Conservation (phyloP, 2,888 invertebrate genomes). For the Torymus texanus region DNA sequence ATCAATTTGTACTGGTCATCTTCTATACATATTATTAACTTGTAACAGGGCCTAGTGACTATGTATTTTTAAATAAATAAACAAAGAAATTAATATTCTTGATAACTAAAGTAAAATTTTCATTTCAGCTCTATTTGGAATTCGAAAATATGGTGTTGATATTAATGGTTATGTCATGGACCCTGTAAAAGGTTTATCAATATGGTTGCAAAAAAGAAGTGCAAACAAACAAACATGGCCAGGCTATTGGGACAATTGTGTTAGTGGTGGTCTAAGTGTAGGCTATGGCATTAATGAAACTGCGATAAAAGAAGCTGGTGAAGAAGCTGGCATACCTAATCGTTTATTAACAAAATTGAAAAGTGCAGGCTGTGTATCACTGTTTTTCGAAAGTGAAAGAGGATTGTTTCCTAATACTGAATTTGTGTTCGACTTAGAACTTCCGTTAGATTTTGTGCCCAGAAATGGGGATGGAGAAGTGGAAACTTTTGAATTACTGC, state of each 20-base stretch:
- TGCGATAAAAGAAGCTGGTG: constrained; percentile 93
- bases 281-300: constrained; percentile 93
- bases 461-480: constrained; percentile 96
- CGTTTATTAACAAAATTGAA: constrained; percentile 85
- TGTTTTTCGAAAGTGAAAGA: constrained; percentile 94
- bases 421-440: constrained; percentile 93
- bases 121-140: constrained; percentile 86
- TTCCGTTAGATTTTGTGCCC: constrained; percentile 93
- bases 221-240: constrained; percentile 97
- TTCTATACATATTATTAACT: no score
- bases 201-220: constrained; percentile 95
- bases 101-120: no score
- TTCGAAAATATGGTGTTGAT: constrained; percentile 95
- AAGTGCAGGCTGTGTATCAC: constrained; percentile 89
- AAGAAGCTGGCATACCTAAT: constrained; percentile 93
- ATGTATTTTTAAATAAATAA: no score
- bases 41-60: no score
- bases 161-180: constrained; percentile 94
- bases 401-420: constrained; percentile 96
- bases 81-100: no score
- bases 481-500: constrained; percentile 90
- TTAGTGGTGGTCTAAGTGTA: constrained; percentile 93
- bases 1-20: no score
- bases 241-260: constrained; percentile 97
- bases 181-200: constrained; percentile 88